These are phyloP conservation scores for Hippocampus mohnikei DNA, from an alignment of 2,113 vertebrate genomes.

Conservation along the genomic window DNA sequence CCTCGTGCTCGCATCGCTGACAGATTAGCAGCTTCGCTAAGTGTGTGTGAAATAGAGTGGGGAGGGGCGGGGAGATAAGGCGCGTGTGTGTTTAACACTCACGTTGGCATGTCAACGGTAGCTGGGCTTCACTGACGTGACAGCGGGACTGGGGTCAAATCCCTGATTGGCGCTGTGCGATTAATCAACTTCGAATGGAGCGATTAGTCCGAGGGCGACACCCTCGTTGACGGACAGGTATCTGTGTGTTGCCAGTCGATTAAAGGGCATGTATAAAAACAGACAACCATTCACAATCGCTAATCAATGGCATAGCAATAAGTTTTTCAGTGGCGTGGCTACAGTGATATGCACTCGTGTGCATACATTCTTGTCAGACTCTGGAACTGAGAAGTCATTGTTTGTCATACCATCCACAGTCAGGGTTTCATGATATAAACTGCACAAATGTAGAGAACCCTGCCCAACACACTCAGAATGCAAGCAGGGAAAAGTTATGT, in stretches of 20 bases:
- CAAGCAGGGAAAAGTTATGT: too few species aligned
- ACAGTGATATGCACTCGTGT: too few species aligned
- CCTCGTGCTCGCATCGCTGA: slow-evolving; percentile 61
- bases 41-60: slow-evolving; percentile 21
- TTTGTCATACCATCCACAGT: too few species aligned
- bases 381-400: too few species aligned
- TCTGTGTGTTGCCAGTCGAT: slow-evolving; percentile 48
- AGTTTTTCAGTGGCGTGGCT: too few species aligned
- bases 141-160: slow-evolving; percentile 37
- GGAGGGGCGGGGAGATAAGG: slow-evolving; percentile 3
- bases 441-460: too few species aligned
- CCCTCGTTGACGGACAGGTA: slow-evolving; percentile 52
- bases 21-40: slow-evolving; percentile 64
- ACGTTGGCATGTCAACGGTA: slow-evolving; percentile 51
- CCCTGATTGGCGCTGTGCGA: slow-evolving; percentile 4
- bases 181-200: slow-evolving; percentile 26
- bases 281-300: slow-evolving; percentile 33
- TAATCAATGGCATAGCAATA: too few species aligned
- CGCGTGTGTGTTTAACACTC: slow-evolving; percentile 28
- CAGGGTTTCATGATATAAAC: too few species aligned
- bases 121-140: slow-evolving; percentile 31
- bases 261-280: slow-evolving; percentile 27
- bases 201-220: slow-evolving; percentile 45
- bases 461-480: too few species aligned
- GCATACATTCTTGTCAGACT: too few species aligned